Conservation (phyloP, 2,797 vertebrate species). For the Acrocephalus scirpaceus region DNA sequence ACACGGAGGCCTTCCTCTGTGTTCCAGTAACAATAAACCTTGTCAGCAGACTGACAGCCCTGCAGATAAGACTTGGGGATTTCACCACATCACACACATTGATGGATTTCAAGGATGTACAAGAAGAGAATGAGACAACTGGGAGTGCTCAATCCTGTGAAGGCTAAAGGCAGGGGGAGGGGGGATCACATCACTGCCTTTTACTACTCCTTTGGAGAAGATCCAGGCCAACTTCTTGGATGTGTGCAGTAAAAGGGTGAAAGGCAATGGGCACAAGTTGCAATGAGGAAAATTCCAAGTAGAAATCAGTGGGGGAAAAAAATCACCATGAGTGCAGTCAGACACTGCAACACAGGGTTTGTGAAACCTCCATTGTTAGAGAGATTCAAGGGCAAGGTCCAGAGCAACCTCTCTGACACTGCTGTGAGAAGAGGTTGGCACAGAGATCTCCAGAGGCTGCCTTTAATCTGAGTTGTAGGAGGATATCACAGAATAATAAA, state of each 20-base stretch:
- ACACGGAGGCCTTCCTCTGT: neutral
- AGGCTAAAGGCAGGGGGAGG: neutral
- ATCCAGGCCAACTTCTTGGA: neutral
- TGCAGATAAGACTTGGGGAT: conserved; percentile 19
- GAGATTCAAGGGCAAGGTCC: neutral
- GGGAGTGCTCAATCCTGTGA: neutral
- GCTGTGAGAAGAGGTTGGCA: neutral
- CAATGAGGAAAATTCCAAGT: neutral
- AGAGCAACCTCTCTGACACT: neutral
- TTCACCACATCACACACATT: neutral
- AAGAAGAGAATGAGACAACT: neutral
- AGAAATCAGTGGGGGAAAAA: neutral
- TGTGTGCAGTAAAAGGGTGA: neutral
- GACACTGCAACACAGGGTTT: neutral
- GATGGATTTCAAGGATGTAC: conserved; percentile 53
- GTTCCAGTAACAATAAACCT: conserved; percentile 46
- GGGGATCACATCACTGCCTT: neutral
- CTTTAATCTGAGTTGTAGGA: neutral
- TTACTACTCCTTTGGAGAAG: neutral
- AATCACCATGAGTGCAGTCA: neutral
- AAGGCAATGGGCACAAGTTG: neutral
- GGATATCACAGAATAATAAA: neutral
- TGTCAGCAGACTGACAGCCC: neutral
- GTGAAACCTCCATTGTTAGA: neutral
- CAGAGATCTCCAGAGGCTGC: neutral